A percentile compares a stretch with the other conserved stretches of the same genome.
phyloP scores from a whole-genome alignment of 1,140 invertebrate genomes.

The Dreissena polymorpha region DNA sequence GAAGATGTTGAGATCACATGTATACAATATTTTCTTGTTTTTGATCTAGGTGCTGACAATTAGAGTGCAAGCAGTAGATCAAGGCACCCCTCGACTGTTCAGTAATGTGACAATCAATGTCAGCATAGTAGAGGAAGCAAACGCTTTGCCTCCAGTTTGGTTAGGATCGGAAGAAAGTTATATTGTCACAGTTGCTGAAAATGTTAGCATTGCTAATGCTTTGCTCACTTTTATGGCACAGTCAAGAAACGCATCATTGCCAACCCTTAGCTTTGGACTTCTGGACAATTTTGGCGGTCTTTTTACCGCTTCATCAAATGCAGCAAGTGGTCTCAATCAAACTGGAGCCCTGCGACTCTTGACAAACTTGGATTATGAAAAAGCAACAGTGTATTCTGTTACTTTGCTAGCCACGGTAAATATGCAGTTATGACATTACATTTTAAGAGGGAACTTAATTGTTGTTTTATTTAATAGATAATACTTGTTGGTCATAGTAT shows the following conservation, averaged over 20 bases:
- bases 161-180: not conserved
- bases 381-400: not conserved
- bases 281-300: not conserved
- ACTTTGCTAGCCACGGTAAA: constrained; percentile 52
- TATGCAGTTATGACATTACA: not conserved
- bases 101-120: constrained; percentile 1
- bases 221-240: constrained; percentile 4
- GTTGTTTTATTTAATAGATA: not conserved
- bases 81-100: not conserved
- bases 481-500: not conserved
- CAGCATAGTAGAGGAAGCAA: not conserved
- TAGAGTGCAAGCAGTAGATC: constrained; percentile 1
- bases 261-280: not conserved
- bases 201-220: not conserved
- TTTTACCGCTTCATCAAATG: not conserved
- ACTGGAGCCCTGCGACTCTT: not conserved
- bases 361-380: constrained; percentile 24
- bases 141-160: constrained; percentile 1
- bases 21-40: not conserved
- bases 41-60: not conserved
- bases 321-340: not conserved
- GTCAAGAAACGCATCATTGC: not conserved
- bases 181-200: constrained; percentile 17
- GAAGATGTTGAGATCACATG: not conserved
- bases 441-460: not conserved